These are phyloP conservation scores for Diaprepes abbreviatus DNA, from an alignment of 2,888 invertebrate species.

Conservation along the genomic window DNA sequence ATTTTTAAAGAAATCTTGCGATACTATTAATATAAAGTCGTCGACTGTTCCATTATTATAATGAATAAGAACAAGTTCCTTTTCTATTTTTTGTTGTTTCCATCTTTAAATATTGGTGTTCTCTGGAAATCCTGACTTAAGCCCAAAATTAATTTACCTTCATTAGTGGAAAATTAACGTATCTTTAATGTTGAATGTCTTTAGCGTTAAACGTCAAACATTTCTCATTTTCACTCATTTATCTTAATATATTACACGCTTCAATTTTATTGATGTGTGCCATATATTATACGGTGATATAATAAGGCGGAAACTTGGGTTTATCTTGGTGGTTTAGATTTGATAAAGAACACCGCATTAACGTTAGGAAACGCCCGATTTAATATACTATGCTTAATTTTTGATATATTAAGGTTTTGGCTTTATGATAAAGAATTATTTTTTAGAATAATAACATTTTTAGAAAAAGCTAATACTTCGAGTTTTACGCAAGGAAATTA, in stretches of 20 bases:
- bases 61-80: no score
- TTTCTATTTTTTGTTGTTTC: no score
- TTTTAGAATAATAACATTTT: no score
- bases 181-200: conserved; percentile 9
- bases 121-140: neutral
- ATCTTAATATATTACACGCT: conserved; percentile 12
- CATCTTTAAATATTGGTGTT: neutral
- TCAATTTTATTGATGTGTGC: conserved; percentile 11
- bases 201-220: conserved; percentile 1
- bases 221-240: conserved; percentile 9
- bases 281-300: conserved; percentile 1
- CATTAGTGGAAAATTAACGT: neutral
- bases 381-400: no score
- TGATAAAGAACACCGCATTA: neutral
- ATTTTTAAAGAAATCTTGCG: no score
- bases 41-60: no score
- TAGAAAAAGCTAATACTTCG: no score
- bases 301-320: conserved; percentile 9
- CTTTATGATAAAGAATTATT: no score
- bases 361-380: no score
- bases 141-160: neutral
- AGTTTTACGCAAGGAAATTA: no score
- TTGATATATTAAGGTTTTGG: no score
- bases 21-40: no score
- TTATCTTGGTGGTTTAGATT: neutral